Evolutionary conservation across 2,113 vertebrate species (phyloP).

Genomic region (Ceratotherium simum): DNA sequence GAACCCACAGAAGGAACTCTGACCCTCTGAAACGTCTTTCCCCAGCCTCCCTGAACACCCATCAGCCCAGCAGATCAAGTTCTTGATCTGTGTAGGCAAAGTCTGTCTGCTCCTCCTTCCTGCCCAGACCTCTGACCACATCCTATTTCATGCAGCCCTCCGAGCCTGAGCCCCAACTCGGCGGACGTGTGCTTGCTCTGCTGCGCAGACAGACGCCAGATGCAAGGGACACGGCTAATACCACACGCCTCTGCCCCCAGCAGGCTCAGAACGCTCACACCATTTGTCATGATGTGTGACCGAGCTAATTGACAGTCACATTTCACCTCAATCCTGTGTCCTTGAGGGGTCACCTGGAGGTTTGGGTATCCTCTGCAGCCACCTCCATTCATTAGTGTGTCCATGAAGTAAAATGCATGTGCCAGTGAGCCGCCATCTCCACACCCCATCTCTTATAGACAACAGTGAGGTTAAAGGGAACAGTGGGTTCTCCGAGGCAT

Average conservation of each 20-base stretch:
- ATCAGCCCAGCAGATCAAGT: not conserved
- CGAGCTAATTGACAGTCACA: fast-evolving
- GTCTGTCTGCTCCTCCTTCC: not conserved
- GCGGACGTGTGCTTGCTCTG: not conserved
- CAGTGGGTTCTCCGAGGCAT: not conserved
- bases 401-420: not conserved
- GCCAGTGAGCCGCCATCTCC: not conserved
- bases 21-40: not conserved
- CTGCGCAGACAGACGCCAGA: too few species aligned
- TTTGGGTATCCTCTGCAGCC: not conserved
- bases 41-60: fast-evolving
- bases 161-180: not conserved
- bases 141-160: not conserved
- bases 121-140: not conserved
- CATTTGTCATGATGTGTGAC: not conserved
- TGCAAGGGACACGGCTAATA: fast-evolving
- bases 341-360: not conserved
- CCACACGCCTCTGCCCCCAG: fast-evolving
- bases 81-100: not conserved
- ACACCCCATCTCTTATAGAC: not conserved
- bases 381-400: not conserved
- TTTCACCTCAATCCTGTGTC: not conserved
- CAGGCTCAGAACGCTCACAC: too few species aligned
- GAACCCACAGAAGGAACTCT: not conserved
- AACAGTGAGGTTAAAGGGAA: not conserved